Evolutionary conservation across 2,888 invertebrate genomes (phyloP).

Genomic region (Ophion ellenae): DNA sequence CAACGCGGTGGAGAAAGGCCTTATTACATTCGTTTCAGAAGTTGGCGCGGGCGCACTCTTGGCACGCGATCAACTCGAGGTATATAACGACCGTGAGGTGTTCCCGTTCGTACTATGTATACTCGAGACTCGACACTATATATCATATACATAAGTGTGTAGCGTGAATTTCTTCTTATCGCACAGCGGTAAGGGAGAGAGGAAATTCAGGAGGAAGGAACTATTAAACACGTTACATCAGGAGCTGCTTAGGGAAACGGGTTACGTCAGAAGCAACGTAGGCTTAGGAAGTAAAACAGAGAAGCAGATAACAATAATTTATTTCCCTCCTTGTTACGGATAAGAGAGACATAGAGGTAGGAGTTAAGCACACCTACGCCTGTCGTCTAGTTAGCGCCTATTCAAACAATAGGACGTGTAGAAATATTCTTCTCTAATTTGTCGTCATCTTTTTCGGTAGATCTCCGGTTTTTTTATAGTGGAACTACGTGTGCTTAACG

Average conservation of each 20-base stretch:
- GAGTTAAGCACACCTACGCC: conserved; percentile 53
- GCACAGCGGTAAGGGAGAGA: conserved; percentile 30
- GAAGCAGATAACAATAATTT: neutral
- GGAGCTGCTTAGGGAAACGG: conserved; percentile 15
- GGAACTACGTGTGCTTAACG: too few relatives aligned
- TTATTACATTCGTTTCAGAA: conserved; percentile 66
- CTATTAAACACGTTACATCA: conserved; percentile 54
- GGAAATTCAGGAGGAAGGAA: conserved; percentile 58
- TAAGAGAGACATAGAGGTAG: conserved; percentile 20
- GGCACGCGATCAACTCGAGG: conserved; percentile 63
- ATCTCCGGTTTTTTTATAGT: too few relatives aligned
- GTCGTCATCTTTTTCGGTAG: too few relatives aligned
- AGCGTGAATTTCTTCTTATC: conserved; percentile 47
- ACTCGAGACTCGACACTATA: neutral
- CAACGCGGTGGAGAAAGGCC: conserved; percentile 65
- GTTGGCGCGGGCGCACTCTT: conserved; percentile 54
- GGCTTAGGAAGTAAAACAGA: conserved; percentile 1
- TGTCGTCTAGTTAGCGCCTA: conserved; percentile 41
- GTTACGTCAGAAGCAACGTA: conserved; percentile 18
- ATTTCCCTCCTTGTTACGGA: conserved; percentile 22
- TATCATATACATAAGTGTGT: conserved; percentile 27
- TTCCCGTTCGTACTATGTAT: conserved; percentile 10
- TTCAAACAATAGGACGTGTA: too few relatives aligned
- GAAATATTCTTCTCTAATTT: too few relatives aligned
- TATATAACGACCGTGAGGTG: conserved; percentile 52